Conservation (phyloP, 2,797 vertebrate genomes). For the Xiphorhynchus erythropygius region DNA sequence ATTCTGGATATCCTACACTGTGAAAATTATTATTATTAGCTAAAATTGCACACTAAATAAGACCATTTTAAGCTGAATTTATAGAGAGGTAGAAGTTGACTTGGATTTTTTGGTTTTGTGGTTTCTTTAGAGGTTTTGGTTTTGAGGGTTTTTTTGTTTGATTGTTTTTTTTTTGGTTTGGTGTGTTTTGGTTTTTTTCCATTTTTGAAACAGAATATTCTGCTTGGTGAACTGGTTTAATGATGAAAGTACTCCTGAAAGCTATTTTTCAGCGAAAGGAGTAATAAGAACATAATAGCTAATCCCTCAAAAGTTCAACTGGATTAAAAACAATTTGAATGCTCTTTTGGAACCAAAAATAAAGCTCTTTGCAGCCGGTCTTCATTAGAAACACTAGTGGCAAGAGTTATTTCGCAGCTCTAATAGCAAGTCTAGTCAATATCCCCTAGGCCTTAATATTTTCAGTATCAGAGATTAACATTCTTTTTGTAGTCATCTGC, state of each 20-base stretch:
- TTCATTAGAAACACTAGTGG: slow-evolving; percentile 48
- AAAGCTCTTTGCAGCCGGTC: slow-evolving; percentile 36
- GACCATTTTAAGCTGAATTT: neutral
- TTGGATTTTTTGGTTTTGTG: neutral
- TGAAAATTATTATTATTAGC: neutral
- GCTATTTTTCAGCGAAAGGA: slow-evolving; percentile 30
- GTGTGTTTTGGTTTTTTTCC: neutral
- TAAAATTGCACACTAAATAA: neutral
- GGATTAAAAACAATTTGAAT: slow-evolving; percentile 21
- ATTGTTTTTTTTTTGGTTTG: neutral
- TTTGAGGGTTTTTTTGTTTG: neutral
- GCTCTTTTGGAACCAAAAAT: slow-evolving; percentile 20
- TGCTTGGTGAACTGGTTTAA: neutral
- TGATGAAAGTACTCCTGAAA: slow-evolving; percentile 7
- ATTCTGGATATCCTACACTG: neutral
- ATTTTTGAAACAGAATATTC: slow-evolving; percentile 5
- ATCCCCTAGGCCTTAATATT: slow-evolving; percentile 40
- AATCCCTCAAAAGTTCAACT: slow-evolving; percentile 47
- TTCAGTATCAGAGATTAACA: slow-evolving; percentile 12
- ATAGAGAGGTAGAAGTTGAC: neutral
- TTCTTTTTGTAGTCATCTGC: neutral
- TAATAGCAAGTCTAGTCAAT: slow-evolving; percentile 10
- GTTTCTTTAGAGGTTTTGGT: neutral
- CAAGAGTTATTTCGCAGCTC: slow-evolving; percentile 18
- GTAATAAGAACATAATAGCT: slow-evolving; percentile 27